phyloP scores from a whole-genome alignment of 2,113 vertebrate genomes.

The Deroptyus accipitrinus region DNA sequence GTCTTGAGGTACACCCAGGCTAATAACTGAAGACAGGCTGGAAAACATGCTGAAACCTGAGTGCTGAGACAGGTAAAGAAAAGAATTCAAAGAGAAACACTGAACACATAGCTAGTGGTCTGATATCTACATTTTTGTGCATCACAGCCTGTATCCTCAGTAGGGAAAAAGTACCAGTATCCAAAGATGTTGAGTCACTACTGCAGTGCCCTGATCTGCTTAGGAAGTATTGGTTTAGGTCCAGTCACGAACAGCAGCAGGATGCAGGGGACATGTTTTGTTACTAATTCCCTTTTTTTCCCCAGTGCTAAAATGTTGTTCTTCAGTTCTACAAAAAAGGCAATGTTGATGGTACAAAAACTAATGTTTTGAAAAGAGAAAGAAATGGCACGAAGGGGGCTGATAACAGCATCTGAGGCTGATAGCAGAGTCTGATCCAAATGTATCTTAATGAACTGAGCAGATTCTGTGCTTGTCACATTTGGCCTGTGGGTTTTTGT shows the following conservation, averaged over 20 bases:
- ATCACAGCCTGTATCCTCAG: neutral
- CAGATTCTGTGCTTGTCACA: neutral
- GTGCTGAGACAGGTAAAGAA: neutral
- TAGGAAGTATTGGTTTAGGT: neutral
- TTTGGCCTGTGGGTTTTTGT: constrained; percentile 22
- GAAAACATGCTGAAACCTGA: neutral
- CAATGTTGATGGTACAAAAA: neutral
- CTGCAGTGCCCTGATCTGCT: neutral
- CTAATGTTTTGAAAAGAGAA: neutral
- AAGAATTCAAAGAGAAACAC: neutral
- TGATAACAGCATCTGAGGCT: neutral
- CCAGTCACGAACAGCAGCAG: neutral
- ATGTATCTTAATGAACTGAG: neutral
- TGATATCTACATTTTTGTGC: neutral
- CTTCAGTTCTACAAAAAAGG: neutral
- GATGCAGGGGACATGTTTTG: neutral
- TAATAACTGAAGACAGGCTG: neutral
- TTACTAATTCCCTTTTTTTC: neutral
- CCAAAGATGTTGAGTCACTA: neutral
- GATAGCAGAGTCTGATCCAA: neutral
- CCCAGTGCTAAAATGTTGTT: neutral
- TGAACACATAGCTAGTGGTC: accelerated
- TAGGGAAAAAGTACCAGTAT: neutral
- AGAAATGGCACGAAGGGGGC: neutral
- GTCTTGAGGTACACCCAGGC: neutral